Base-by-base conservation (phyloP, 2,888 invertebrate species). In the Chelonus formosanus region DNA sequence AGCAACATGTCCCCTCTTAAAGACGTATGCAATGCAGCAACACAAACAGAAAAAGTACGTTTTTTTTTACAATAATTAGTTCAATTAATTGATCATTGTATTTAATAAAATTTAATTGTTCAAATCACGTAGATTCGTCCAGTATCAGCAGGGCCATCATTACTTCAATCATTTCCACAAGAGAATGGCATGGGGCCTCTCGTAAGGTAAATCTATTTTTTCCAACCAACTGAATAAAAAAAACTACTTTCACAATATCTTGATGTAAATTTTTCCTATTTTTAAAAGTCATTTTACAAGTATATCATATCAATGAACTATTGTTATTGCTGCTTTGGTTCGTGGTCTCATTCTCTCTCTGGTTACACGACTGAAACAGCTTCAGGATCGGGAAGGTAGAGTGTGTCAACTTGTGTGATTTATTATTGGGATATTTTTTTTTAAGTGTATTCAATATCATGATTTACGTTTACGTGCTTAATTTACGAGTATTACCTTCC, bases 31-130 rank as follows among this genome's bases (percentile, higher is more conserved):
- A 93, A 92, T 84, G 92, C 91, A 74, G 92, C 94, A 78, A 94
- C 94, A 77, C 94, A 94, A 87, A 94, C 94, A 40, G 94, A 94
- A 83, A 89, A 93, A 89, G 94, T 94, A 20, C 61, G 40, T 36
- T 56, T 55, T 43, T 31, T 35, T 50, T 32, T 20, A 20, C 20
- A 20, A 20, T 20, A 20, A 20, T 20, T 20, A 20, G 20, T 20
- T 20, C 1, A 20, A 20, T 20, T 20, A 20, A 20, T 20, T 20
- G 20, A 20, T 2, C 2, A 20, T 20, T 20, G 1, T 20, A 20
- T 20, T 1, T 20, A 20, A 20, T 20, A 20, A 20, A 20, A 20
- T 20, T 20, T 20, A 1, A 20, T 20, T 20, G 1, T 20, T 20
- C 20, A 20, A 20, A 20, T 20, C 1, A 20, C 2, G 20, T 20